Evolutionary conservation across 37 sponge, comb jelly and placozoan species (phyloP), one percentile per base, ranked within the genome.

Genomic region (Axinella damicornis): DNA sequence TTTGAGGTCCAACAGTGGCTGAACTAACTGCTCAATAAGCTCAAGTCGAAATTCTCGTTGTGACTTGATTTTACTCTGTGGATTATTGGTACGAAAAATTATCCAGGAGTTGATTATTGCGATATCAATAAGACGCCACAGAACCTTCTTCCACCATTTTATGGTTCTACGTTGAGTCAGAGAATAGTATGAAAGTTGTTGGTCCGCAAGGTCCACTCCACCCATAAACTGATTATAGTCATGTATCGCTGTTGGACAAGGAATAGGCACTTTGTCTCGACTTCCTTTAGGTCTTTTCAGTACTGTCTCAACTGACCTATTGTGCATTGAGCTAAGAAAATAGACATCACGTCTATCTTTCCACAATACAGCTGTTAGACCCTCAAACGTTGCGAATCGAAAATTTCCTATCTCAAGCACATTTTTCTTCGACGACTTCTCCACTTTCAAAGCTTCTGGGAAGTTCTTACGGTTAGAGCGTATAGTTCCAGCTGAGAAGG

Each of bases 131-230:
- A 83, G 34, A 5, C 83, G 21, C 83, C 74, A 83, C 5, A 83
- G 58, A 2, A 81, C 21, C 39, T 61, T 57, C 52, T 61, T 56
- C 82, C 71, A 81, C 71, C 71, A 81, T 39, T 81, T 81, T 36
- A 69, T 40, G 1, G 71, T 69, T 69, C 37, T 69, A 31, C 82
- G 17, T n/a, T 6, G 36, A 11, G 76, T 75, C 2, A 73, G 39
- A 20, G 62, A 59, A 65, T 84, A 75, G 76, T 84, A 84, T 17
- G 33, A 41, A 13, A 74, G 33, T 27, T 57, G 63, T 41, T 85
- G 85, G 57, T 85, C 85, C 2, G 61, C 68, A 11, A 67, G 2
- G 34, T 85, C 85, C 39, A 85, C 85, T 2, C 78, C 85, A 35
- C 61, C 61, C 85, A 85, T 85, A 54, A 20, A 35, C 12, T n/a